Conservation (phyloP, 1,140 invertebrate genomes). For the Phocides pigmalion region DNA sequence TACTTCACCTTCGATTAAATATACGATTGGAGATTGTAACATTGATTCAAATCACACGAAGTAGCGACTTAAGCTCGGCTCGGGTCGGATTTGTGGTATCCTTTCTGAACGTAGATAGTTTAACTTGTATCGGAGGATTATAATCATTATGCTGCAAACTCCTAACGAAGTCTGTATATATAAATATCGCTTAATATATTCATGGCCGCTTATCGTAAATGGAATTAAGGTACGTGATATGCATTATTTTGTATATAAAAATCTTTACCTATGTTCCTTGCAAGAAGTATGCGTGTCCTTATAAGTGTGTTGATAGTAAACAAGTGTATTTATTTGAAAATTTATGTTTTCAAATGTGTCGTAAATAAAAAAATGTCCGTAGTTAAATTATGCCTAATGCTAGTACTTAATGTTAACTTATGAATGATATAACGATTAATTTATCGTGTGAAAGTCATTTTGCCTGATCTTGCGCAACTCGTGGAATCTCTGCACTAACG, state of each 20-base stretch:
- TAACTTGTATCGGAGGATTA: constrained; percentile 29
- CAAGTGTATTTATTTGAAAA: no score
- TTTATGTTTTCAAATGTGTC: no score
- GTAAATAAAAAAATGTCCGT: no score
- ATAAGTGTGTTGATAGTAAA: no score
- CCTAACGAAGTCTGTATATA: constrained; percentile 29
- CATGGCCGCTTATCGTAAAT: constrained; percentile 26
- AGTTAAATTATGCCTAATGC: no score
- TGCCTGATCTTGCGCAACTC: no score
- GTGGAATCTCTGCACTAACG: no score
- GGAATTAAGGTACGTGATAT: constrained; percentile 26
- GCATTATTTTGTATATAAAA: constrained; percentile 19
- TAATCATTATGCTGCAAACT: constrained; percentile 19
- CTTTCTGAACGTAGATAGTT: constrained; percentile 16
- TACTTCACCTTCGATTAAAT: constrained; percentile 1
- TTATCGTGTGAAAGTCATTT: no score
- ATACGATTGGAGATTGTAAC: constrained; percentile 8
- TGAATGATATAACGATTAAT: no score
- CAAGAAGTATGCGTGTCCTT: background rate
- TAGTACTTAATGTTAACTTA: no score
- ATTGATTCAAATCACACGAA: constrained; percentile 6
- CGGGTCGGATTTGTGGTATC: constrained; percentile 17
- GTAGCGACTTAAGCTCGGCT: constrained; percentile 5
- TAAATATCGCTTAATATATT: constrained; percentile 30
- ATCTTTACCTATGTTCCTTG: background rate